Base-by-base conservation (phyloP, 92 coral and sea anemone species). In the Pocillopora grandis region DNA sequence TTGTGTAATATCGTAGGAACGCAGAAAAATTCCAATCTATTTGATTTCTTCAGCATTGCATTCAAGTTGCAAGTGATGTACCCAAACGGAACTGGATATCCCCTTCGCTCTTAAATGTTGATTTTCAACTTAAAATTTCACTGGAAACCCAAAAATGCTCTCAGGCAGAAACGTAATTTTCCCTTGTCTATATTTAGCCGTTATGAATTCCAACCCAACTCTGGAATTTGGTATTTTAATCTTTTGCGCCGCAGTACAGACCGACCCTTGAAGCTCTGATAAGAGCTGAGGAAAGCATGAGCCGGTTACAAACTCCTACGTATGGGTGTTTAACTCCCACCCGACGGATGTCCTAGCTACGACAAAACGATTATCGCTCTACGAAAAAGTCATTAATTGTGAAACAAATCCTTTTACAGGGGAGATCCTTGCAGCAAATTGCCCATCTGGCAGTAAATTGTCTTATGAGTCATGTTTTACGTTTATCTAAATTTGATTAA, bases 151-250 rank as follows among this genome's bases (percentile, higher is more conserved):
- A 65, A 20, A 68, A 71, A 68, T 71, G 77, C 66, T 58, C 58
- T 59, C 27, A 58, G n/a, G 19, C 48, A 23, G 12, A 19, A 23
- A 17, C 14, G 69, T 57, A 36, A 58, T 17, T 19, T 62, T 58
- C 48, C 61, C n/a, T 36, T 73, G 14, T 57, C 86, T 83, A 74
- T 83, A 62, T 83, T 73, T 83, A 83, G 80, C 17, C 58, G 27
- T 36, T 11, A 64, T 49, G 73, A 52, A 73, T 73, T 83, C 71
- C 72, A 55, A 57, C 65, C 57, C 63, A 60, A 19, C 13, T 15
- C 21, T 48, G 74, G 86, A 73, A 83, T 83, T 65, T 35, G 64
- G 64, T 59, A 81, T 81, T 61, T 81, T 81, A 80, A 80, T 81
- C 77, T 81, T 20, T 60, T 71, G 18, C 66, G 20, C 85, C 84